Conservation (phyloP, 2,797 vertebrate species). For the Diplodus sargus region DNA sequence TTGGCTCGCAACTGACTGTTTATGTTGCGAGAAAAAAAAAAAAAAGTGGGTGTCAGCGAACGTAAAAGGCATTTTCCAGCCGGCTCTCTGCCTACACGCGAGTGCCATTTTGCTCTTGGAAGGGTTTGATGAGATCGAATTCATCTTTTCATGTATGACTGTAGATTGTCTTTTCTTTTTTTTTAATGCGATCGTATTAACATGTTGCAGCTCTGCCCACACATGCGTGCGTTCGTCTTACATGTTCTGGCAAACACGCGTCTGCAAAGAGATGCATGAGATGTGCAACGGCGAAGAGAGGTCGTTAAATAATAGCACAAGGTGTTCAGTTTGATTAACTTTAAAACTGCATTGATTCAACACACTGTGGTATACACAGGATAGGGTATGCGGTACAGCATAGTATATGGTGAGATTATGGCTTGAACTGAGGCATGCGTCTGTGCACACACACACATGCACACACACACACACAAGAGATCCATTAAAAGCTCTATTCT, state of each 20-base stretch:
- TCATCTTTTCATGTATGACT: constrained; percentile 40
- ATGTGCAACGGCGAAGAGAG: constrained; percentile 2
- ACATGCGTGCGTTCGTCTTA: constrained; percentile 9
- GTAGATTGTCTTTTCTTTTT: constrained; percentile 33
- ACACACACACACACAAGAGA: constrained; percentile 18
- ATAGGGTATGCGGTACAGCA: neutral
- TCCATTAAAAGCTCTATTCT: constrained; percentile 61
- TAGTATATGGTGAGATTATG: constrained; percentile 15
- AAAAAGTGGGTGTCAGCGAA: constrained; percentile 27
- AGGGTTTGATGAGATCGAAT: constrained; percentile 34
- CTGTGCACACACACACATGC: neutral
- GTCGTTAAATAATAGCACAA: no score
- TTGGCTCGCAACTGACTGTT: constrained; percentile 25
- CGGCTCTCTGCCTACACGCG: constrained; percentile 25
- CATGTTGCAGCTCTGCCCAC: constrained; percentile 17
- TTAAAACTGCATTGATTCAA: neutral
- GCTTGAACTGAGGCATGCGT: neutral
- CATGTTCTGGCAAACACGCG: neutral
- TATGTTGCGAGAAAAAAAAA: constrained; percentile 15
- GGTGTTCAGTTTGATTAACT: neutral
- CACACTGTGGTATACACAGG: neutral
- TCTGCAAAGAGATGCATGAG: neutral
- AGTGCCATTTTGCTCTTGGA: constrained; percentile 6
- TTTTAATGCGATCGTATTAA: constrained; percentile 37
- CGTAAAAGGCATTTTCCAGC: constrained; percentile 22